These are phyloP conservation scores for Drosophila rubida DNA, from an alignment of 2,888 invertebrate species.

Conservation along the genomic window DNA sequence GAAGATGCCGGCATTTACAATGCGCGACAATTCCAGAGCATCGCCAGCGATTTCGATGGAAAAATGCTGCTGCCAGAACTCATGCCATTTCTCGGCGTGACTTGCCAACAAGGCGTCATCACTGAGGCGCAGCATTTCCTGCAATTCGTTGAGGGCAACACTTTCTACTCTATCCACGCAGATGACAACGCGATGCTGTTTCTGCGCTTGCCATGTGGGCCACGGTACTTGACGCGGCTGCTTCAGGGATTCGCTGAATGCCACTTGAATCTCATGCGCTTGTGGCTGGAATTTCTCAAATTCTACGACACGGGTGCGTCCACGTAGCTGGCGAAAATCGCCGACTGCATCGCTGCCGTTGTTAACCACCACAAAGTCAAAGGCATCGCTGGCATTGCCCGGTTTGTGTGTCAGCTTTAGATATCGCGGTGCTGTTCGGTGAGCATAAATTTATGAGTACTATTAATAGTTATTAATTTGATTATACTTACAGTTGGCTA, in stretches of 20 bases:
- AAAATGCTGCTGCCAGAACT: constrained; percentile 85
- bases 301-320: constrained; percentile 78
- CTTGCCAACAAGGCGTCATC: constrained; percentile 85
- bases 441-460: no score
- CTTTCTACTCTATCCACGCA: constrained; percentile 86
- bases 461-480: not conserved
- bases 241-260: constrained; percentile 72
- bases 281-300: constrained; percentile 71
- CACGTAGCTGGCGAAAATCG: constrained; percentile 59
- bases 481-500: constrained; percentile 34
- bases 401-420: constrained; percentile 59
- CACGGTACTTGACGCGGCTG: constrained; percentile 62
- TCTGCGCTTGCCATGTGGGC: constrained; percentile 55
- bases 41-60: constrained; percentile 86
- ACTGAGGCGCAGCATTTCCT: constrained; percentile 56
- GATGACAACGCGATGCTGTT: constrained; percentile 86
- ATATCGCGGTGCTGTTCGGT: constrained; percentile 52
- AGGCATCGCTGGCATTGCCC: constrained; percentile 62
- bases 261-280: constrained; percentile 69
- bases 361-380: constrained; percentile 55
- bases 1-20: constrained; percentile 87
- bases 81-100: constrained; percentile 86
- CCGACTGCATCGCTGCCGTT: constrained; percentile 41
- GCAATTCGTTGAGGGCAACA: constrained; percentile 85
- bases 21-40: constrained; percentile 83